Percentiles rank a stretch among this genome's conserved stretches.
phyloP scores from a whole-genome alignment of 2,113 vertebrate genomes.

The Philantomba maxwellii region DNA sequence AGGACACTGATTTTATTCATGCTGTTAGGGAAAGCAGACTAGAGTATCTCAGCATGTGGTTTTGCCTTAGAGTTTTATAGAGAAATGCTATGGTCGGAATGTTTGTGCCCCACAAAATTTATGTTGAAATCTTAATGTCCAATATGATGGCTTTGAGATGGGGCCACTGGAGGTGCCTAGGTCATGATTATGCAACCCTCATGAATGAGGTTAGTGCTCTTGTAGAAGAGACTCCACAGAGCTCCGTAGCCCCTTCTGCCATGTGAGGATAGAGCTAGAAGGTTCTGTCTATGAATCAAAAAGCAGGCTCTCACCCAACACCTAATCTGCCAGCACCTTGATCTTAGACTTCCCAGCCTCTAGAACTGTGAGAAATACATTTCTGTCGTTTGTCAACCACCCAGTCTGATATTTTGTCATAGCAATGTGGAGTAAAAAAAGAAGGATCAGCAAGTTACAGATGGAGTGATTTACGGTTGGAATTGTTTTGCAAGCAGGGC shows the following conservation, averaged over 20 bases:
- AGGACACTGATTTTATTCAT: not conserved
- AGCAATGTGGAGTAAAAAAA: not conserved
- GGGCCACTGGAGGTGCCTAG: not conserved
- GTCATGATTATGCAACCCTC: not conserved
- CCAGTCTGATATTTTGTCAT: not conserved
- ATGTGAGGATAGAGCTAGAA: not conserved
- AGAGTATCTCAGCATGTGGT: not conserved
- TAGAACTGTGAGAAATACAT: not conserved
- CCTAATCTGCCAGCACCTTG: not conserved
- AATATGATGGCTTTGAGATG: not conserved
- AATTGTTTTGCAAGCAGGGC: not conserved
- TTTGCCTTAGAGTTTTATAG: not conserved
- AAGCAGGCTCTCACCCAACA: not conserved
- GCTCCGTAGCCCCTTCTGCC: not conserved
- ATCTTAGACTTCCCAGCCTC: not conserved
- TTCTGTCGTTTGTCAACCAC: not conserved
- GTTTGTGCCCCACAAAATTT: not conserved
- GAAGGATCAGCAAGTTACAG: not conserved
- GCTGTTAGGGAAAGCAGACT: not conserved
- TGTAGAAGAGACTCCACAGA: not conserved
- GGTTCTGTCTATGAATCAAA: not conserved
- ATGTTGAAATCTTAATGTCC: not conserved
- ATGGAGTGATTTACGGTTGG: not conserved
- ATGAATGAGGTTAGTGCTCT: not conserved
- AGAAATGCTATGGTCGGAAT: not conserved